Percentiles rank a stretch among this genome's conserved stretches.
These are phyloP conservation scores for Microctonus hyperodae DNA, from an alignment of 2,888 invertebrate genomes.

Conservation along the genomic window DNA sequence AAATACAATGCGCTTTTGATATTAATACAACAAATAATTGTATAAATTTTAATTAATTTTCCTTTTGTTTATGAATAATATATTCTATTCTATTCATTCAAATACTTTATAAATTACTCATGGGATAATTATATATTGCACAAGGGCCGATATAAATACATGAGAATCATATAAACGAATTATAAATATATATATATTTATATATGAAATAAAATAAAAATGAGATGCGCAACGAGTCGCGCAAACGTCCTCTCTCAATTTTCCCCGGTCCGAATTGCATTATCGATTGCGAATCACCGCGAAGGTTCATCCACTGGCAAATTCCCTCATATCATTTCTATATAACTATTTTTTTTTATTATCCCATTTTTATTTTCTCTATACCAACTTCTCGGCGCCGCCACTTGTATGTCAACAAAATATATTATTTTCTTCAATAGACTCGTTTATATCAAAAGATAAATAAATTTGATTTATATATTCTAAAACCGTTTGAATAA, in stretches of 20 bases:
- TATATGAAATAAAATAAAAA: slow-evolving; percentile 1
- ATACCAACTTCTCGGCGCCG: background rate
- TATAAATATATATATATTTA: background rate
- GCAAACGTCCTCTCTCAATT: slow-evolving; percentile 30
- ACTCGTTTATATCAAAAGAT: too few relatives aligned
- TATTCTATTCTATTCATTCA: too few relatives aligned
- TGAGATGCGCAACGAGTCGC: slow-evolving; percentile 31
- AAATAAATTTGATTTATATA: too few relatives aligned
- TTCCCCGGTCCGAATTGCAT: slow-evolving; percentile 33
- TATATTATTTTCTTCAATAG: background rate
- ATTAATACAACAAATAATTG: background rate
- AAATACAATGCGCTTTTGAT: too few relatives aligned
- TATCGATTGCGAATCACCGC: slow-evolving; percentile 33
- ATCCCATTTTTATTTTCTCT: background rate
- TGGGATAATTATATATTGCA: too few relatives aligned
- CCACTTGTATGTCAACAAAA: background rate
- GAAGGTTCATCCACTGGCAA: background rate
- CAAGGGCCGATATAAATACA: background rate
- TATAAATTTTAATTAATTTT: background rate
- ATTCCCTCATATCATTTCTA: background rate
- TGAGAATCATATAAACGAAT: background rate
- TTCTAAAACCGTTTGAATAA: too few relatives aligned
- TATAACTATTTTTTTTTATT: background rate
- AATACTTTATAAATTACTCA: too few relatives aligned
- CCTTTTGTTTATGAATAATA: background rate